Evolutionary conservation across 1,140 invertebrate genomes (phyloP).

Genomic region (Zaprionus ghesquierei): DNA sequence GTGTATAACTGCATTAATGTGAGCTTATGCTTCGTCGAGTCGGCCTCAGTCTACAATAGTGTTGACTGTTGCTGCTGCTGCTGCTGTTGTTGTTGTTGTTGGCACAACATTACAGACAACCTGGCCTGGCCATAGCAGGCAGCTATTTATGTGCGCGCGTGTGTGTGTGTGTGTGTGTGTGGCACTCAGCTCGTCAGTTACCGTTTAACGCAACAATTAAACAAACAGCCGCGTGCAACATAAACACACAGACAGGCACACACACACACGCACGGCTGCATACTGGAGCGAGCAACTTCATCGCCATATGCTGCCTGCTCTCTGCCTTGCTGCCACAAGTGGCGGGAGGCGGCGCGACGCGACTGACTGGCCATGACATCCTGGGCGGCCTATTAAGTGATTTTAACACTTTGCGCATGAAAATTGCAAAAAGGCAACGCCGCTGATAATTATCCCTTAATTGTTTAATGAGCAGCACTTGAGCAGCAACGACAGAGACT

Average conservation of each 20-base stretch:
- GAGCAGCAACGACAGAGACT: slow-evolving; percentile 44
- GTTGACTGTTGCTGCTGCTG: slow-evolving; percentile 13
- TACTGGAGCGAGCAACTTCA: slow-evolving; percentile 30
- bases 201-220: slow-evolving; percentile 79
- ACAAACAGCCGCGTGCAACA: slow-evolving; percentile 75
- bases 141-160: not conserved
- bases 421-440: slow-evolving; percentile 78
- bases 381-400: slow-evolving; percentile 75
- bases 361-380: slow-evolving; percentile 27
- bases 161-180: slow-evolving; percentile 35
- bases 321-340: not conserved
- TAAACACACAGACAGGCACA: slow-evolving; percentile 55
- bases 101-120: slow-evolving; percentile 63
- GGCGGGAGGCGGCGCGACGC: not conserved
- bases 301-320: slow-evolving; percentile 20
- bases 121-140: slow-evolving; percentile 13
- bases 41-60: slow-evolving; percentile 48
- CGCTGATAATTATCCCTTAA: slow-evolving; percentile 80
- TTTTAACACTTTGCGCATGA: slow-evolving; percentile 80
- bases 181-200: slow-evolving; percentile 61
- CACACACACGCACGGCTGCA: slow-evolving; percentile 32
- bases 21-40: slow-evolving; percentile 59
- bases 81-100: slow-evolving; percentile 54
- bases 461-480: slow-evolving; percentile 80
- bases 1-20: slow-evolving; percentile 74